These are phyloP conservation scores for Poecilia picta DNA, from an alignment of 2,797 vertebrate genomes.

Conservation along the genomic window DNA sequence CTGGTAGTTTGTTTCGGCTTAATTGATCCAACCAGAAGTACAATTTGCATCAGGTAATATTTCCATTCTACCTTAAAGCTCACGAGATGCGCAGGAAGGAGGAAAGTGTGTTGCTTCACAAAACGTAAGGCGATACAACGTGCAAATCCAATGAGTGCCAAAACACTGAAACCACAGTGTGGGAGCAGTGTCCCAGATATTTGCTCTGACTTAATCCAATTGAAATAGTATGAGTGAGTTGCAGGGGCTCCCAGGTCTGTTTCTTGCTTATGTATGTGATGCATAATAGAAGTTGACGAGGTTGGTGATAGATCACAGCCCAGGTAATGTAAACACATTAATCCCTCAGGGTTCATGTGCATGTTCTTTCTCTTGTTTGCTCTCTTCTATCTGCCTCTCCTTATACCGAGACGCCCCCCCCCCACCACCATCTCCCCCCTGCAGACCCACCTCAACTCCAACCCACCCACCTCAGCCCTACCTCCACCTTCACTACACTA, in stretches of 20 bases:
- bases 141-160: conserved; percentile 72
- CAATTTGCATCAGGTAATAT: conserved; percentile 50
- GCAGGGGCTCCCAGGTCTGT: conserved; percentile 71
- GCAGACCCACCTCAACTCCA: conserved; percentile 8
- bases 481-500: not conserved
- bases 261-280: conserved; percentile 76
- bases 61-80: conserved; percentile 48
- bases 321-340: conserved; percentile 83
- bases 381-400: conserved; percentile 40
- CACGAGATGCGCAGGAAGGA: conserved; percentile 48
- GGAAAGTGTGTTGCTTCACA: conserved; percentile 36
- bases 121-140: conserved; percentile 67
- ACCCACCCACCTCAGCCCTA: not conserved
- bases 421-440: not conserved
- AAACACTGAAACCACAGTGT: conserved; percentile 70
- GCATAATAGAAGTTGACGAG: conserved; percentile 80
- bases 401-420: conserved; percentile 13
- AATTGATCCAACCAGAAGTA: conserved; percentile 34
- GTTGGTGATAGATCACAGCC: conserved; percentile 83
- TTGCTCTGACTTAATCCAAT: conserved; percentile 76
- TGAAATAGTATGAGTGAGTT: conserved; percentile 75
- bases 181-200: conserved; percentile 70
- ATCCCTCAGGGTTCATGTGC: conserved; percentile 76
- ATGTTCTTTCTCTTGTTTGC: conserved; percentile 58
- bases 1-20: not conserved